Base-by-base conservation (phyloP, 2,888 invertebrate species). In the Stratiomys singularior region DNA sequence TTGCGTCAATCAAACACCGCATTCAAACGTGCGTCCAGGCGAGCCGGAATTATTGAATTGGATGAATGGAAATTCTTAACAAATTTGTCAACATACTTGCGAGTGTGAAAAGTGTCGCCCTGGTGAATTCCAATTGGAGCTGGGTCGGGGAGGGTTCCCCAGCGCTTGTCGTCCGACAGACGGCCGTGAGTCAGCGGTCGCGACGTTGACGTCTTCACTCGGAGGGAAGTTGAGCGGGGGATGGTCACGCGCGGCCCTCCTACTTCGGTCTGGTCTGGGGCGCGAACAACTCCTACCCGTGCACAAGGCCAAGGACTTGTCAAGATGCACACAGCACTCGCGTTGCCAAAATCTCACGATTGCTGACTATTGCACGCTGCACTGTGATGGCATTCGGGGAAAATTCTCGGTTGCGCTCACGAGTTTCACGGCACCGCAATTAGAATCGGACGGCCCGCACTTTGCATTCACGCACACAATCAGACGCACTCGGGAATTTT, bases 381-480 rank as follows among this genome's bases (percentile, higher is more conserved):
- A 37, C 66, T 37, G 3, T 25, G 28, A 11, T 37, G 30, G 5
- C 18, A 66, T 25, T 25, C 5, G 23, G 13, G 18, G 15, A 18
- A 9, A 9, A 37, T 37, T 37, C 37, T 37, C n/a, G 52, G 52
- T 15, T 23, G 23, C 25, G 47, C 27, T 28, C 64, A 30, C 64
- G n/a, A 9, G 28, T 28, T n/a, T 18, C 64, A 25, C 69, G 44
- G 27, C 46, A 25, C 66, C 46, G 47, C 46, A 69, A 15, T 67
- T 47, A 27, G 69, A 46, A 69, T 46, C 25, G 15, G 25, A 15
- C 25, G 69, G 23, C 46, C 46, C 15, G 23, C 69, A 69, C 69
- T 69, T 69, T 69, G 69, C 69, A 69, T 69, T 69, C 47, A 69
- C 69, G 69, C 46, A 69, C 69, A 46, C 69, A 46, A n/a, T 47